These are phyloP conservation scores for Sylvilagus floridanus DNA, from an alignment of 2,797 vertebrate species.

Conservation along the genomic window DNA sequence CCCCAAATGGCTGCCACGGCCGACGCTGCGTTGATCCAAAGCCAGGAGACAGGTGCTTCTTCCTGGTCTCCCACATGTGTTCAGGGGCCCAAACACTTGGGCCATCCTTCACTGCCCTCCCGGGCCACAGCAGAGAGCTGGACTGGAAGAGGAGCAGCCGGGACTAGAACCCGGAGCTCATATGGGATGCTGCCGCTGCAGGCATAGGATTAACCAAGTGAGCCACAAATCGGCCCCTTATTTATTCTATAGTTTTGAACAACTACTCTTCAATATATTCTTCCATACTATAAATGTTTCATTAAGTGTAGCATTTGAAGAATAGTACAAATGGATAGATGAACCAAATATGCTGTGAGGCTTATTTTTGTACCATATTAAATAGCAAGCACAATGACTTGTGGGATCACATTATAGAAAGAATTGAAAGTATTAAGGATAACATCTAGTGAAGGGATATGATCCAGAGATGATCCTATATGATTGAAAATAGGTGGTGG, in stretches of 20 bases:
- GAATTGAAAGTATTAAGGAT: background rate
- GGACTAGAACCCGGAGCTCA: too few species aligned
- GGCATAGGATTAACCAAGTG: too few species aligned
- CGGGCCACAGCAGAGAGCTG: too few species aligned
- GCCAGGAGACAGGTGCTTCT: too few species aligned
- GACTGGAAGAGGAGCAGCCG: too few species aligned
- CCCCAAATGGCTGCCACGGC: too few species aligned
- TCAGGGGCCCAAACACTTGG: too few species aligned
- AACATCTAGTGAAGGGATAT: background rate
- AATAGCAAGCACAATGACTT: background rate
- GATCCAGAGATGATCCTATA: background rate
- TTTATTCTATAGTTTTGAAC: constrained; percentile 8
- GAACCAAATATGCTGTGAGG: background rate
- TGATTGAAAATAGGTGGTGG: background rate
- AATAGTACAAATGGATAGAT: background rate
- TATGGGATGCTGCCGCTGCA: too few species aligned
- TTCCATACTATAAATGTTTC: background rate
- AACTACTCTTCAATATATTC: background rate
- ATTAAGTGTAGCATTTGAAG: background rate
- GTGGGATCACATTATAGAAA: background rate
- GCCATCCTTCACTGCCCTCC: too few species aligned
- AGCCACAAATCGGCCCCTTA: too few species aligned
- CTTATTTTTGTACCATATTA: background rate
- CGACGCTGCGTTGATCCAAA: too few species aligned
- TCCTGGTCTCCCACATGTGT: too few species aligned